phyloP scores from a whole-genome alignment of 2,888 invertebrate species.

The Herminia tarsipennalis region DNA sequence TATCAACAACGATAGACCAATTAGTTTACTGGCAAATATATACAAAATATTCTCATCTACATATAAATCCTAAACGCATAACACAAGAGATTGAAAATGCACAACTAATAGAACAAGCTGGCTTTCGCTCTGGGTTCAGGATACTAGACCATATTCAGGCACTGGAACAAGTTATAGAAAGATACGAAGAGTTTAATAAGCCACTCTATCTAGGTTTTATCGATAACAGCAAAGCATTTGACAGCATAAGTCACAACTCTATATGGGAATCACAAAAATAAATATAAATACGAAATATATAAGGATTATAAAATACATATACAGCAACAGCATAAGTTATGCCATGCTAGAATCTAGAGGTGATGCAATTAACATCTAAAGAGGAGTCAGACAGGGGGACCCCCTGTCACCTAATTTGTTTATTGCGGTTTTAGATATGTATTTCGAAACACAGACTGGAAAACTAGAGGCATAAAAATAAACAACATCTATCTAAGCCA shows the following conservation, averaged over 20 bases:
- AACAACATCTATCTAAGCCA: background rate
- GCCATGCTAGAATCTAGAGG: background rate
- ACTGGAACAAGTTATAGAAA: conserved; percentile 5
- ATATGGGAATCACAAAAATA: background rate
- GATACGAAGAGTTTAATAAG: conserved; percentile 2
- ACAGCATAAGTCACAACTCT: background rate
- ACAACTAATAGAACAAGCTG: conserved; percentile 8
- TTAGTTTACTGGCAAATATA: conserved; percentile 1
- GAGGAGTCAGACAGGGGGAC: conserved; percentile 1
- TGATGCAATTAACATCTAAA: background rate
- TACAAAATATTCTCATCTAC: conserved; percentile 4
- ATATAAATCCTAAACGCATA: background rate
- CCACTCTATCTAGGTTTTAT: background rate
- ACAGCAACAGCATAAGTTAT: background rate
- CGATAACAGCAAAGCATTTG: background rate
- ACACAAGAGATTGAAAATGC: background rate
- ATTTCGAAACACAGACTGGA: background rate
- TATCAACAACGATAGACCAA: conserved; percentile 6
- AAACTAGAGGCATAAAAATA: background rate
- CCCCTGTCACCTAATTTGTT: background rate
- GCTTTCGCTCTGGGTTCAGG: background rate
- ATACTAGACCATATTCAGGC: conserved; percentile 2
- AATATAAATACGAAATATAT: background rate
- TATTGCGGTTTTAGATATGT: background rate
- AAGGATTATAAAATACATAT: background rate